phyloP scores from a whole-genome alignment of 2,888 invertebrate genomes.

The Brachylomia viminalis region DNA sequence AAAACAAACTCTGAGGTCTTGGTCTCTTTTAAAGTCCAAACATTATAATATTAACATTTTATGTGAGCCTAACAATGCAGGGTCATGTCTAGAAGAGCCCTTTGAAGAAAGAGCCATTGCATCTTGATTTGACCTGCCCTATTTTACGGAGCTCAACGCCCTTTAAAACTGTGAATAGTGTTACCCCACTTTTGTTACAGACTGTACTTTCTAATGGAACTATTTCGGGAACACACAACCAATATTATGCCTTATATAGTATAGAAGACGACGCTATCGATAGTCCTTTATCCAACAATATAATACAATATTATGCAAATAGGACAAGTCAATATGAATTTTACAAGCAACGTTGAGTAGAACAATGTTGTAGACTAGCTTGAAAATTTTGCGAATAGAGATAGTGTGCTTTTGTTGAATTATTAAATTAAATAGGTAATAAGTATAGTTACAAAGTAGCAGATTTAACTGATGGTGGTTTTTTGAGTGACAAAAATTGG shows the following conservation, averaged over 20 bases:
- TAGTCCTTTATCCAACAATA: slow-evolving; percentile 33
- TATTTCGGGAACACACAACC: slow-evolving; percentile 13
- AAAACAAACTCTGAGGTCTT: too few relatives aligned
- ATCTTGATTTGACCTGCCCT: too few relatives aligned
- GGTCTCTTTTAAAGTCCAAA: too few relatives aligned
- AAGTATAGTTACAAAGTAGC: background rate
- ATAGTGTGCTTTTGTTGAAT: background rate
- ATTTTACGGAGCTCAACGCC: too few relatives aligned
- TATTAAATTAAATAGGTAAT: background rate
- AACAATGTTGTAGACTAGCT: slow-evolving; percentile 11
- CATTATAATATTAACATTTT: too few relatives aligned
- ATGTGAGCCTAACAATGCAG: too few relatives aligned
- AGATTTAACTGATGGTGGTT: background rate
- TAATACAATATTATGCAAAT: slow-evolving; percentile 41
- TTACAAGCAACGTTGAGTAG: slow-evolving; percentile 2
- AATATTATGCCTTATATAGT: slow-evolving; percentile 23
- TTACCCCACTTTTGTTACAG: background rate
- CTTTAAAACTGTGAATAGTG: too few relatives aligned
- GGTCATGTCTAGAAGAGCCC: too few relatives aligned
- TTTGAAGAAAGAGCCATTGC: too few relatives aligned
- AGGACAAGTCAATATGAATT: slow-evolving; percentile 25
- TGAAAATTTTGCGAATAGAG: background rate
- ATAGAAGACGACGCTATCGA: slow-evolving; percentile 25
- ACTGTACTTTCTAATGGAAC: slow-evolving; percentile 18
- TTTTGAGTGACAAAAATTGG: background rate